Evolutionary conservation across 2,113 vertebrate genomes (phyloP), one percentile per base, ranked within the genome.

Genomic region (Lophochroa leadbeateri): DNA sequence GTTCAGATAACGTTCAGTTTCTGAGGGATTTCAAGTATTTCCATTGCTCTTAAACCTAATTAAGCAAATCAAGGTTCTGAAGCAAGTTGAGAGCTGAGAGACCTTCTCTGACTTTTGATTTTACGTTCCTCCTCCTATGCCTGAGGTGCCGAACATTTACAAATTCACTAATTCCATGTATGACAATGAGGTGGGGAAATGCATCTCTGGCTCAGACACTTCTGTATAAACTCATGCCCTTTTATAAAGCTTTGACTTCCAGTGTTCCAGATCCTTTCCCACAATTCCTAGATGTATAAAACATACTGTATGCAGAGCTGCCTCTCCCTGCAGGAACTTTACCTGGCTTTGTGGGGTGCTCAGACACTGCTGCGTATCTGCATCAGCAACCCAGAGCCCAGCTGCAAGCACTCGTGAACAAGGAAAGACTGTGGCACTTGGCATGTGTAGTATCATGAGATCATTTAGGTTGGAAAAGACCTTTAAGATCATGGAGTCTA

Each of bases 21-120:
- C 95, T 76, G 44, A 93, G 85, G 94, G 88, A 93, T 86, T 93
- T 94, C 20, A 65, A 37, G 11, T 61, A 52, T 44, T 93, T 90
- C 94, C 87, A 46, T 60, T 80, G 85, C 44, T 86, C 28, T 82
- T 85, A 80, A 90, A 86, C 31, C 79, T 83, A 83, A 93, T 88
- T 90, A 90, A 92, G 82, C 60, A 88, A 67, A 80, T 92, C 3
- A 3, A 46, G 53, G 19, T 82, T 92, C 75, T 92, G 75, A 80
- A 86, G 64, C 52, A 69, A 88, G 44, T 11, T 85, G 68, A 83
- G 71, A 94, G 35, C 21, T 55, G 65, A 50, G 82, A 86, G 58
- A 49, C 31, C 57, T 77, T 37, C 67, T 69, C 61, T 77, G 47
- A 31, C 27, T 76, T 85, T 27, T 1, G n/a, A 39, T 63, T 57